Evolutionary conservation across 2,113 vertebrate species (phyloP).

Genomic region (Dasyornis broadbenti): DNA sequence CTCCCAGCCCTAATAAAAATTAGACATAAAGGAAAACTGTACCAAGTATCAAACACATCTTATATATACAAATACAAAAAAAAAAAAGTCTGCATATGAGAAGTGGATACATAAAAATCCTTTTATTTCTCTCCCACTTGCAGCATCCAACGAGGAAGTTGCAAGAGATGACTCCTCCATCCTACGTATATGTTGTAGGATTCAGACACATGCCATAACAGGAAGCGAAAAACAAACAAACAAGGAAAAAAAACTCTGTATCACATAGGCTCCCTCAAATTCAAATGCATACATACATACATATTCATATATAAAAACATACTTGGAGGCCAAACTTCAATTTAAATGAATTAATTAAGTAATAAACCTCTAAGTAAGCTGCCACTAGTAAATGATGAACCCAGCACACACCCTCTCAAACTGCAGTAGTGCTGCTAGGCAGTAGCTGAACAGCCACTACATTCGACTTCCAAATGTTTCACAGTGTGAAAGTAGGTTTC

Average conservation of each 20-base stretch:
- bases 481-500: background rate
- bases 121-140: background rate
- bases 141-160: background rate
- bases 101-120: background rate
- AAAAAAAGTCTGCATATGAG: background rate
- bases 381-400: background rate
- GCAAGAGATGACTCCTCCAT: background rate
- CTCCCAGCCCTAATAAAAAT: slow-evolving; percentile 50
- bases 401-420: background rate
- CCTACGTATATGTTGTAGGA: background rate
- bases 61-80: background rate
- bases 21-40: background rate
- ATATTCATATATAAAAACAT: background rate
- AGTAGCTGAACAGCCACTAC: background rate
- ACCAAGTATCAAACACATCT: background rate
- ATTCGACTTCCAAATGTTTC: background rate
- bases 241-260: background rate
- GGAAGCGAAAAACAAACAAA: background rate
- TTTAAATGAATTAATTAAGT: background rate
- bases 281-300: background rate
- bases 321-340: background rate
- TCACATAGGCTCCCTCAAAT: background rate
- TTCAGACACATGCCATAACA: background rate
- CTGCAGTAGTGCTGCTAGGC: background rate
- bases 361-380: background rate